Conservation (phyloP, 2,797 vertebrate genomes). For the Anguilla marmorata region DNA sequence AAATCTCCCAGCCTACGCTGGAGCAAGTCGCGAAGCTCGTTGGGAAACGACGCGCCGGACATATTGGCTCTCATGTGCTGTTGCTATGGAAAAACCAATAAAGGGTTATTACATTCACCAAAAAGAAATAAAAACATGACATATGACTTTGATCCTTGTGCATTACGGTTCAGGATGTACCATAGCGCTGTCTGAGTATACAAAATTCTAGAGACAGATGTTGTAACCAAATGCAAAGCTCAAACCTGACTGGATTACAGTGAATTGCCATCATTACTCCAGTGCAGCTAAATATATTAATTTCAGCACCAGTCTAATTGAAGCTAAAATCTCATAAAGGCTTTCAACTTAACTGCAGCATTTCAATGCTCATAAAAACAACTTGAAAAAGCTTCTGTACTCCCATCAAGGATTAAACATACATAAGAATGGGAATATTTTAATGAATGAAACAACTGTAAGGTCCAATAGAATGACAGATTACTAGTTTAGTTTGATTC, state of each 20-base stretch:
- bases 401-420: background rate
- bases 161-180: background rate
- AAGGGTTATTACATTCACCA: conserved; percentile 12
- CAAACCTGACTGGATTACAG: background rate
- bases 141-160: background rate
- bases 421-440: background rate
- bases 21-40: conserved; percentile 88
- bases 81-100: conserved; percentile 62
- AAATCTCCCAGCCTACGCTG: conserved; percentile 86
- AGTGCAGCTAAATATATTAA: background rate
- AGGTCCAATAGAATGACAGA: background rate
- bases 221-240: background rate
- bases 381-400: background rate
- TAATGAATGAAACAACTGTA: background rate
- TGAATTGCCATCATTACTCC: background rate
- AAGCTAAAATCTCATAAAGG: background rate
- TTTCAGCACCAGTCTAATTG: background rate
- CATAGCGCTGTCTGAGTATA: background rate
- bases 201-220: background rate
- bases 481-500: background rate
- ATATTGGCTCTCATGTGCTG: conserved; percentile 87
- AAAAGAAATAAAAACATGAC: background rate
- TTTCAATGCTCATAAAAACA: background rate
- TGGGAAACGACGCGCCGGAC: conserved; percentile 80
- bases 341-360: background rate